Evolutionary conservation across 2,797 vertebrate species (phyloP).

Genomic region (Pogonophryne albipinna): DNA sequence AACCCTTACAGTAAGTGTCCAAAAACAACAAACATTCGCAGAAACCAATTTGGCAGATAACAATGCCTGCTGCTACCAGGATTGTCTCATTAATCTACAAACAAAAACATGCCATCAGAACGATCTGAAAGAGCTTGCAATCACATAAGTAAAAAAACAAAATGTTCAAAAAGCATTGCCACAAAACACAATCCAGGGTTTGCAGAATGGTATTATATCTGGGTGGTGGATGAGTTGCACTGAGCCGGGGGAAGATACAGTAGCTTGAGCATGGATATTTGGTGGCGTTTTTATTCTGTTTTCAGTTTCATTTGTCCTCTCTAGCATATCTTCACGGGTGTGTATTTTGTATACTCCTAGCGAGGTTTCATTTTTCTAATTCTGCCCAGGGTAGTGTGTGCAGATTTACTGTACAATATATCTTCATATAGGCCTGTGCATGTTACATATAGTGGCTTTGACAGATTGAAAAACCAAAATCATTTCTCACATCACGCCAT

Average conservation of each 20-base stretch:
- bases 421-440: slow-evolving; percentile 65
- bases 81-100: slow-evolving; percentile 9
- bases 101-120: slow-evolving; percentile 16
- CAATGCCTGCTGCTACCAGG: background rate
- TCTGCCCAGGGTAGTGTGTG: slow-evolving; percentile 22
- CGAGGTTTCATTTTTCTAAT: slow-evolving; percentile 49
- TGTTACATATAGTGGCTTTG: slow-evolving; percentile 57
- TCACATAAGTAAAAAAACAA: slow-evolving; percentile 12
- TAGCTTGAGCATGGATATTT: slow-evolving; percentile 43
- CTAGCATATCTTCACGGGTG: slow-evolving; percentile 53
- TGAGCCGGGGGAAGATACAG: slow-evolving; percentile 46
- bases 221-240: slow-evolving; percentile 42
- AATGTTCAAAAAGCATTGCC: slow-evolving; percentile 5
- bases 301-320: slow-evolving; percentile 59
- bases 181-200: slow-evolving; percentile 39
- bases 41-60: background rate
- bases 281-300: slow-evolving; percentile 42
- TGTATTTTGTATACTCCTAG: slow-evolving; percentile 26
- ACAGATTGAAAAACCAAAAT: slow-evolving; percentile 72
- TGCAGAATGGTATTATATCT: slow-evolving; percentile 49
- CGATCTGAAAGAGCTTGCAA: slow-evolving; percentile 1
- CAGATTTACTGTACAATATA: slow-evolving; percentile 54
- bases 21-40: background rate
- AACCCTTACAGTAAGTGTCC: background rate
- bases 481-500: slow-evolving; percentile 75